Percentiles rank a stretch among this genome's conserved stretches.
Evolutionary conservation across 2,113 vertebrate species (phyloP).

Genomic region (Condylura cristata): DNA sequence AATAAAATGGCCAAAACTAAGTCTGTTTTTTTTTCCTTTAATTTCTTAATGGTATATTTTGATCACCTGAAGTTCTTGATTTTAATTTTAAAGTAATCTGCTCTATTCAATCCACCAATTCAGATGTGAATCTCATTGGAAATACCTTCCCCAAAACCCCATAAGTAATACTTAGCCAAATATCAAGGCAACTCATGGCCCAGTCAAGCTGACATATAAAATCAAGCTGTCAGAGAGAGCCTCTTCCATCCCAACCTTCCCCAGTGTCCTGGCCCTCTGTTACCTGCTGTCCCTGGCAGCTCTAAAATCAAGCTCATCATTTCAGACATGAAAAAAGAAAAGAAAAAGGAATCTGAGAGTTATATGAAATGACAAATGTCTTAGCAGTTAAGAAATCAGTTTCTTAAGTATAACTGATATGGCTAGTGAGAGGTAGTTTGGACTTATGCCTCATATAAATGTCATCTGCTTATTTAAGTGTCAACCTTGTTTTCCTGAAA

Average conservation of each 20-base stretch:
- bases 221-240: neutral
- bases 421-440: neutral
- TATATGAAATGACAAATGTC: neutral
- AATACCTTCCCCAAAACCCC: neutral
- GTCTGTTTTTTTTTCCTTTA: neutral
- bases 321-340: neutral
- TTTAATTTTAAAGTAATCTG: neutral
- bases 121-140: neutral
- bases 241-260: neutral
- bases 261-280: neutral
- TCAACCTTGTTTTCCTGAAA: constrained; percentile 20
- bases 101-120: neutral
- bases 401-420: neutral
- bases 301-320: neutral
- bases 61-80: neutral
- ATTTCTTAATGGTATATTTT: neutral
- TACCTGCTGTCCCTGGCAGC: neutral
- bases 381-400: neutral
- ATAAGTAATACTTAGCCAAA: neutral
- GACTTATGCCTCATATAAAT: constrained; percentile 16
- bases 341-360: neutral
- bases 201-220: neutral
- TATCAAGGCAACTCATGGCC: neutral
- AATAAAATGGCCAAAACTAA: neutral
- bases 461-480: constrained; percentile 25